These are phyloP conservation scores for Leptinotarsa rubiginosa DNA, from an alignment of 2,888 invertebrate species.

Conservation along the genomic window DNA sequence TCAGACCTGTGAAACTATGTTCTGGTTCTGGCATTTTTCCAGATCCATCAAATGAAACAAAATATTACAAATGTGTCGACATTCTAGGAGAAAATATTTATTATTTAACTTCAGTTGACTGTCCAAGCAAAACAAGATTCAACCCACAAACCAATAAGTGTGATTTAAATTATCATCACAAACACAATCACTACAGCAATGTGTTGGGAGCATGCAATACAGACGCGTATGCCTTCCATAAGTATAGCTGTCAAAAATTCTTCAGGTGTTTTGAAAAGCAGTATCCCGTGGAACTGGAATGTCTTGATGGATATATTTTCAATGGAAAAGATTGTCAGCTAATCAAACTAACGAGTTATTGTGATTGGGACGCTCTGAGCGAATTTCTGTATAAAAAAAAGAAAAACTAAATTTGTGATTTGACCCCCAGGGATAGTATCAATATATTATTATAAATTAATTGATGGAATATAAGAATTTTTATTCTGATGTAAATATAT, in stretches of 20 bases:
- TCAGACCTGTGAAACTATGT: constrained; percentile 42
- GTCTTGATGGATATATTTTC: constrained; percentile 21
- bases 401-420: not conserved
- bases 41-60: constrained; percentile 51
- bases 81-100: constrained; percentile 48
- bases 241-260: constrained; percentile 16
- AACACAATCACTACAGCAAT: not conserved
- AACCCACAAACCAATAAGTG: constrained; percentile 2
- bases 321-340: constrained; percentile 18
- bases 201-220: constrained; percentile 2
- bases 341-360: not conserved
- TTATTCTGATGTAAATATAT: no score
- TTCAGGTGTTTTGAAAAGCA: constrained; percentile 8
- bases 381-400: not conserved
- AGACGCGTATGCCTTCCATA: constrained; percentile 9
- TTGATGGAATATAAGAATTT: no score
- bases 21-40: constrained; percentile 52
- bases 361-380: constrained; percentile 16
- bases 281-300: constrained; percentile 16
- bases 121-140: constrained; percentile 5
- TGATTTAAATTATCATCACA: not conserved
- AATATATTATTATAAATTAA: no score
- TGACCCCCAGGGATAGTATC: no score
- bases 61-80: constrained; percentile 56
- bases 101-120: constrained; percentile 5